Evolutionary conservation across 2,113 vertebrate genomes (phyloP).

Genomic region (Diglossa brunneiventris): DNA sequence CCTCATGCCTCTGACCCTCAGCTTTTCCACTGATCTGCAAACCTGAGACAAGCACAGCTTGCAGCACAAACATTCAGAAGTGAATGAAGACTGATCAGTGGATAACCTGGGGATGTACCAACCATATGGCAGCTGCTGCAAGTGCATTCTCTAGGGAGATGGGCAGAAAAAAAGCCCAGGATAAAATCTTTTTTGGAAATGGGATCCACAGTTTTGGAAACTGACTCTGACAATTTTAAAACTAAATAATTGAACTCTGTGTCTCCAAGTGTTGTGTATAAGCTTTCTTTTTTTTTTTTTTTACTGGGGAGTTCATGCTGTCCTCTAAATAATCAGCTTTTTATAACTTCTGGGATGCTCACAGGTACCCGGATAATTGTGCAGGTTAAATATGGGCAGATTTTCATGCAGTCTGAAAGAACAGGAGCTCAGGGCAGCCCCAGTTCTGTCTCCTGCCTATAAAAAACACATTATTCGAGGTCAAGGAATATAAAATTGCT

Average conservation of each 20-base stretch:
- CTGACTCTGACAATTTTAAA: not conserved
- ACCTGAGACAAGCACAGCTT: not conserved
- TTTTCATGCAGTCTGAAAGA: not conserved
- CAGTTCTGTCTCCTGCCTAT: not conserved
- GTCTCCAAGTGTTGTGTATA: not conserved
- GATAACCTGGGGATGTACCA: rapidly evolving
- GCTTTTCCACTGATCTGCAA: not conserved
- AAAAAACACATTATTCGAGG: not conserved
- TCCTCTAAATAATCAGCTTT: not conserved
- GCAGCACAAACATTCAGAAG: not conserved
- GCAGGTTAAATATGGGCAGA: not conserved
- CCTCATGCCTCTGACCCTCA: not conserved
- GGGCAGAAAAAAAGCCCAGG: not conserved
- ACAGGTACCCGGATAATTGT: not conserved
- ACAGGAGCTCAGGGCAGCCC: not conserved
- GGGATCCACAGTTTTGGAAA: not conserved
- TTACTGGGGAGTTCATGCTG: not conserved
- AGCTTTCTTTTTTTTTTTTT: not conserved
- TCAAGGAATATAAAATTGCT: not conserved
- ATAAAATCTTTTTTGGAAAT: not conserved
- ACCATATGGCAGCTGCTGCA: not conserved
- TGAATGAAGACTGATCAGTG: not conserved
- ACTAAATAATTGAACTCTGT: not conserved
- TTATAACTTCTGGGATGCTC: not conserved
- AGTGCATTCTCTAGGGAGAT: not conserved